Conservation (phyloP, 2,113 vertebrate species). For the Passerina amoena region DNA sequence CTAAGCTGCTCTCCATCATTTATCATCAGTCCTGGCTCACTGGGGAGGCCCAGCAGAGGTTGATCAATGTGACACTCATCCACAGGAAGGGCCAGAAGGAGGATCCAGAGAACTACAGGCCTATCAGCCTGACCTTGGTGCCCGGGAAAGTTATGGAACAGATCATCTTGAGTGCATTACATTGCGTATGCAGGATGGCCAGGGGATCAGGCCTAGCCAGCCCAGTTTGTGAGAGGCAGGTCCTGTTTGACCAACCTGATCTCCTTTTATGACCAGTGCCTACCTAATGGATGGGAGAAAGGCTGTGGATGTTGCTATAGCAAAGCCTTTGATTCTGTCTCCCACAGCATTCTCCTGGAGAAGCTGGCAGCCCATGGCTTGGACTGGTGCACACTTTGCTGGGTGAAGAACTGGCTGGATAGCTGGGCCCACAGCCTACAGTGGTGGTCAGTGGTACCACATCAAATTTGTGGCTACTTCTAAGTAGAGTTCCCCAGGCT, state of each 20-base stretch:
- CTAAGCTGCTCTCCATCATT: not conserved
- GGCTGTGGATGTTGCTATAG: not conserved
- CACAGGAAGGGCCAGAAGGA: not conserved
- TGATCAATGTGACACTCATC: fast-evolving
- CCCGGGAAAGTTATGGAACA: not conserved
- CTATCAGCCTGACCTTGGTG: not conserved
- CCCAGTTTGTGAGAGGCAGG: not conserved
- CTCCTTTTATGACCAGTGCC: not conserved
- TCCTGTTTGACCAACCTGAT: not conserved
- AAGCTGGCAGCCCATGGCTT: not conserved
- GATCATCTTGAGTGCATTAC: not conserved
- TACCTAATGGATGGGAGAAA: not conserved
- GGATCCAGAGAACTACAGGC: not conserved
- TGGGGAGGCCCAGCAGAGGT: fast-evolving
- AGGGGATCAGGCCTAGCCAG: not conserved
- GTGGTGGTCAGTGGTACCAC: not conserved
- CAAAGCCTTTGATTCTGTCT: not conserved
- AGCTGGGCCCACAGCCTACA: not conserved
- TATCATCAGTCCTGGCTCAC: not conserved
- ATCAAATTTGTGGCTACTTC: not conserved
- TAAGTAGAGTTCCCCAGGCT: not conserved
- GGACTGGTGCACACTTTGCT: not conserved
- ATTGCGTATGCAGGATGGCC: not conserved
- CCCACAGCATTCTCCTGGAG: not conserved
- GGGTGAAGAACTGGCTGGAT: not conserved